Base-by-base conservation (phyloP, 2,113 vertebrate species). In the Chamaea fasciata region DNA sequence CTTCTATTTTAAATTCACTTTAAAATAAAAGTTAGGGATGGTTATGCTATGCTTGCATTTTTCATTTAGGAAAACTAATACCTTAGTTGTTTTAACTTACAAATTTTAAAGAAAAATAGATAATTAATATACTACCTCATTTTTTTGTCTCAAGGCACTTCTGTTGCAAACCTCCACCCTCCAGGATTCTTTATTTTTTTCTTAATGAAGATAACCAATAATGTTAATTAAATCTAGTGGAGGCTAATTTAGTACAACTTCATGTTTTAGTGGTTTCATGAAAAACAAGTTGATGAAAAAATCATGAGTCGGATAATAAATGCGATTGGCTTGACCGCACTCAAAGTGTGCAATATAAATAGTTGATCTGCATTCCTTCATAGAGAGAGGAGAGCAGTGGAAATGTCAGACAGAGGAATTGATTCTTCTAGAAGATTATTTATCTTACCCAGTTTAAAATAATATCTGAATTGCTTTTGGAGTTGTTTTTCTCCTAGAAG, bases 161-260 rank as follows among this genome's bases (percentile, higher is more conserved):
- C 10, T 60, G 6, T 90, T 60, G 13, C 4, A 39, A 39, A 5
- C 4, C 7, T 15, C 7, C 2, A 7, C 3, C 2, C 10, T 11
- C 49, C 23, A 49, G 9, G 2, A 71, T 83, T 89, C 21, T 56
- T 2, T 31, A 33, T 74, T 69, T 67, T 94, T 93, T 65, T 63
- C 11, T 67, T 16, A 47, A 92, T 83, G 87, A 35, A 95, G 53
- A 82, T 28, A 64, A 8, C 23, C 77, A 53, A 35, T 57, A 83
- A 87, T 68, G 64, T 83, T 69, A 18, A 37, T 79, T 94, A 69
- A 28, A 74, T 44, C 27, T 46, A 68, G 30, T 21, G 10, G 22
- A 90, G 31, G 15, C 3, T 59, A n/a, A 49, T 39, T 31, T 47
- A 63, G 5, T 78, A 49, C 5, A 41, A 49, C 21, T 50, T 77